Evolutionary conservation across 2,113 vertebrate genomes (phyloP), one percentile per base, ranked within the genome.

Genomic region (Lampris incognitus): DNA sequence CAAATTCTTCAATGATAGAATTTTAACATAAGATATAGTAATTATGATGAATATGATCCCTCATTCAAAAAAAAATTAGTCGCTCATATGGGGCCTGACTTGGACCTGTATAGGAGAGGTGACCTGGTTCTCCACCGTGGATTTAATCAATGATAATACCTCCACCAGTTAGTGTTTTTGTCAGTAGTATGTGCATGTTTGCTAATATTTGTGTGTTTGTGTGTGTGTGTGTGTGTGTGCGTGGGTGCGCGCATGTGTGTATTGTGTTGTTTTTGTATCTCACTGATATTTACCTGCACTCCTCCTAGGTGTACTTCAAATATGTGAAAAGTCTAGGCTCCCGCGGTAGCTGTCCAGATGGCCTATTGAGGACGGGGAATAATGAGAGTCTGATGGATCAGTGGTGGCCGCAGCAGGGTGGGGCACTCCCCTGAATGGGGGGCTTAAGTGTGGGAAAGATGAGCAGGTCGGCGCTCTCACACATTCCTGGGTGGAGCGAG

Each of bases 281-380:
- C 60, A 75, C 50, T 62, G 73, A 42, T n/a, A 61, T 62, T 55
- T 80, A 87, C 84, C 88, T 87, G 79, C 46, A 59, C 36, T 57
- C 60, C 44, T 59, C 60, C 44, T 59, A 88, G 87, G 88, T 88
- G 84, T 69, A 65, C 67, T 55, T 59, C 59, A 42, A 46, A 44
- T 57, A 24, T 70, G 59, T 7, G 38, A 69, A 69, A 37, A 50
- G 71, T 46, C 55, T 61, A 66, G 80, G 76, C 58, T 82, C 46
- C 46, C 9, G 70, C 65, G 54, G 4, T 46, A 87, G 93, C 87
- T 84, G 92, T 94, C 94, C 95, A 96, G 95, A 96, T 96, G 95
- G 95, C 90, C 94, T 91, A 93, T 93, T 87, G 94, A 95, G 92
- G 89, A 72, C 6, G 1, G 83, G 83, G 90, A 87, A 96, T 95